Conservation (phyloP, 2,113 vertebrate genomes). For the Hyaena hyaena region DNA sequence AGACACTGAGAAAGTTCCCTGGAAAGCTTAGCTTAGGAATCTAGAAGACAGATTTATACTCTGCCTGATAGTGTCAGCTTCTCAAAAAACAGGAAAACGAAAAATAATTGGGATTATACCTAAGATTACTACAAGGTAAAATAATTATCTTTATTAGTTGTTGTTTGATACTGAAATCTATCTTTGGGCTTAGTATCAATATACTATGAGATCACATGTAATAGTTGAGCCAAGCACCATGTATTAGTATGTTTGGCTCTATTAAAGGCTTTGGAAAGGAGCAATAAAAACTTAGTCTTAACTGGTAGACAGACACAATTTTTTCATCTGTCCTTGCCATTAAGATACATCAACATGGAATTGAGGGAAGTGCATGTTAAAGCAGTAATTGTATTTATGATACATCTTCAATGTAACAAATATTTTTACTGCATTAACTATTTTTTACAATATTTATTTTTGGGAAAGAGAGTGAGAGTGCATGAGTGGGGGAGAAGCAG, state of each 20-base stretch:
- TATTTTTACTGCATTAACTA: background rate
- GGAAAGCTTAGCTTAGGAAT: background rate
- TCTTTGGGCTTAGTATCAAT: slow-evolving; percentile 22
- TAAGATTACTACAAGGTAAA: slow-evolving; percentile 5
- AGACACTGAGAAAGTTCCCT: background rate
- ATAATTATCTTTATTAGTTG: slow-evolving; percentile 21
- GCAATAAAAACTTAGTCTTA: background rate
- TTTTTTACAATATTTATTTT: background rate
- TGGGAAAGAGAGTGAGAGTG: too few species aligned
- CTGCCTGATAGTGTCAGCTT: background rate
- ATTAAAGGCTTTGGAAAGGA: background rate
- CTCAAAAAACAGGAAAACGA: background rate
- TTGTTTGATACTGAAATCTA: background rate
- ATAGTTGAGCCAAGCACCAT: background rate
- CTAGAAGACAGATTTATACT: background rate
- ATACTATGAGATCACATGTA: background rate
- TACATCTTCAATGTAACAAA: background rate
- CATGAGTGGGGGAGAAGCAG: too few species aligned
- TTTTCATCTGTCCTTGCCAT: background rate
- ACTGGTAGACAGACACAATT: background rate
- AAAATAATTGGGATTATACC: background rate
- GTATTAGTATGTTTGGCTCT: background rate
- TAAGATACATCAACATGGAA: background rate
- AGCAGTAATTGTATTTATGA: background rate
- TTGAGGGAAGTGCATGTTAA: background rate